These are phyloP conservation scores for Cebuella pygmaea DNA, from an alignment of 2,797 vertebrate genomes.

Conservation along the genomic window DNA sequence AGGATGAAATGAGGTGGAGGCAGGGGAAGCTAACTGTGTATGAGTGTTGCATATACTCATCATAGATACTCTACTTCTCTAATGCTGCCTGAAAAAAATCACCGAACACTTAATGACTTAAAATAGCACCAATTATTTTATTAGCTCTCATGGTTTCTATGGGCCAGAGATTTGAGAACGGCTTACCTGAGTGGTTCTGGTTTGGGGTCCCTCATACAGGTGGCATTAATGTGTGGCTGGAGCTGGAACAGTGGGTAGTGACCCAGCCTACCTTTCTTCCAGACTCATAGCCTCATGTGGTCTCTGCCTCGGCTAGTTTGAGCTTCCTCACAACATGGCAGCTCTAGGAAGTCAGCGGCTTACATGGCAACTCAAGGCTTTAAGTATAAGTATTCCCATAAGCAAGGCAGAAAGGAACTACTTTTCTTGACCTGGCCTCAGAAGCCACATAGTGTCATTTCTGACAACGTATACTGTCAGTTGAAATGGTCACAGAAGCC, in stretches of 20 bases:
- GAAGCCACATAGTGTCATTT: background rate
- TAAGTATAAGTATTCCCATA: background rate
- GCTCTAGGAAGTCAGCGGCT: background rate
- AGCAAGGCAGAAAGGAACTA: background rate
- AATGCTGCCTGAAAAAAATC: background rate
- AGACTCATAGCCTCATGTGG: background rate
- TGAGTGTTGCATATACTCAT: background rate
- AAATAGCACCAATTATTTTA: background rate
- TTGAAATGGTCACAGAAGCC: background rate
- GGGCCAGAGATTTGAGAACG: background rate
- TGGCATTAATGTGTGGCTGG: background rate
- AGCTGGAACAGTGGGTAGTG: background rate
- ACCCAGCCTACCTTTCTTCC: background rate
- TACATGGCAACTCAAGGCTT: background rate
- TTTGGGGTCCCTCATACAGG: accelerated
- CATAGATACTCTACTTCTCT: background rate
- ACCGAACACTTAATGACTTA: background rate
- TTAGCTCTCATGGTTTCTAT: background rate
- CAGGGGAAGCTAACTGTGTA: background rate
- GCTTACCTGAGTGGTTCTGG: background rate
- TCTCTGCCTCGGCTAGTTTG: background rate
- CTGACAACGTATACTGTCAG: background rate
- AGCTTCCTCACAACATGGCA: background rate
- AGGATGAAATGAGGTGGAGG: background rate
- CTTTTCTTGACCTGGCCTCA: background rate